Percentiles rank a stretch among this genome's conserved stretches.
Conservation (phyloP, 2,797 vertebrate genomes). For the Salarias fasciatus region DNA sequence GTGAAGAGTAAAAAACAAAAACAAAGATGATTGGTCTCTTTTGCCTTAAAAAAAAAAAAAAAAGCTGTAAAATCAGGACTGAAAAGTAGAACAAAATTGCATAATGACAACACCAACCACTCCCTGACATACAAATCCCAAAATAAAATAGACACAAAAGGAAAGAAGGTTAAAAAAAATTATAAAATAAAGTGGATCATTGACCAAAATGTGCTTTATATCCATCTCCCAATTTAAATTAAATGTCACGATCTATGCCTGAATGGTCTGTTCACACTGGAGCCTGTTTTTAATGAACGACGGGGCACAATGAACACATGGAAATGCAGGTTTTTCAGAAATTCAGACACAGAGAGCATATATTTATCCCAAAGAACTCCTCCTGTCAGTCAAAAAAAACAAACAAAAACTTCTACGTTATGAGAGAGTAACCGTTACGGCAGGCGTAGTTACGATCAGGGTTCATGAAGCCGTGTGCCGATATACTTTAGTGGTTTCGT, state of each 20-base stretch:
- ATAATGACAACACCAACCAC: slow-evolving; percentile 76
- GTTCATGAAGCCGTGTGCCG: too few species aligned
- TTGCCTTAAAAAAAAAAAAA: slow-evolving; percentile 81
- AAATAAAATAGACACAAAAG: slow-evolving; percentile 60
- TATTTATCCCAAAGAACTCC: slow-evolving; percentile 15
- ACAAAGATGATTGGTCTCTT: slow-evolving; percentile 80
- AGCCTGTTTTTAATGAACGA: slow-evolving; percentile 35
- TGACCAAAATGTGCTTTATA: slow-evolving; percentile 75
- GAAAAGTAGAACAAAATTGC: slow-evolving; percentile 75
- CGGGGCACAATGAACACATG: not conserved
- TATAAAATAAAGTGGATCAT: slow-evolving; percentile 20
- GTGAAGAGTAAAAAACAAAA: slow-evolving; percentile 66
- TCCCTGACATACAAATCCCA: slow-evolving; percentile 56
- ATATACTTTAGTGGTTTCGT: too few species aligned
- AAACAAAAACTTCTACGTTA: too few species aligned
- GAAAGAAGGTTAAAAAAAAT: slow-evolving; percentile 44
- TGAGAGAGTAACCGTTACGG: too few species aligned
- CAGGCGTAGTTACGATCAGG: too few species aligned
- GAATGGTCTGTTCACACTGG: slow-evolving; percentile 40
- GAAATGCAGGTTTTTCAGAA: not conserved
- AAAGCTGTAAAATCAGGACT: slow-evolving; percentile 80
- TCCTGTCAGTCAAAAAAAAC: slow-evolving; percentile 14
- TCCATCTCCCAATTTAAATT: slow-evolving; percentile 41
- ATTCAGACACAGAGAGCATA: not conserved
- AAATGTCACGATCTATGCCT: slow-evolving; percentile 32